Evolutionary conservation across 1,140 invertebrate species (phyloP).

Genomic region (Antheraea mylitta): DNA sequence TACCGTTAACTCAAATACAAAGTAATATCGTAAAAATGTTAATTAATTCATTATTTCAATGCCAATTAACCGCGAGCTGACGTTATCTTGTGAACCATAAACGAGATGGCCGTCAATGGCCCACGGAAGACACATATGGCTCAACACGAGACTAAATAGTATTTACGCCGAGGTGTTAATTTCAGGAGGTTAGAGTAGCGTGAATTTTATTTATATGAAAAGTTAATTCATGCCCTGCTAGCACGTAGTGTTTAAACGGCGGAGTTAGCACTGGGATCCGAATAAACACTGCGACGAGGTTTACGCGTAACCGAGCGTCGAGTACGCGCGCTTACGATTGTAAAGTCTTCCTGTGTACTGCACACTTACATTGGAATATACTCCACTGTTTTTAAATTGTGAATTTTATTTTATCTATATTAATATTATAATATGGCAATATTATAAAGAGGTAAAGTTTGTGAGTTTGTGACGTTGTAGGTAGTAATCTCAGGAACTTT

Average conservation of each 20-base stretch:
- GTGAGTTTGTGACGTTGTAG: too few species aligned
- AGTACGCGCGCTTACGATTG: conserved; percentile 30
- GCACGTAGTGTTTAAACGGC: conserved; percentile 75
- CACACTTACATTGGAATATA: too few species aligned
- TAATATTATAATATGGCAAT: too few species aligned
- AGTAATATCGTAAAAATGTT: conserved; percentile 24
- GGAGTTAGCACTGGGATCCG: conserved; percentile 73
- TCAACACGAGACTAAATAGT: conserved; percentile 65
- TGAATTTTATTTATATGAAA: conserved; percentile 80
- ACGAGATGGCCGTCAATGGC: conserved; percentile 28
- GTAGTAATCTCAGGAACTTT: too few species aligned
- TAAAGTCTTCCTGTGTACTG: not conserved
- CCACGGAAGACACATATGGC: conserved; percentile 49
- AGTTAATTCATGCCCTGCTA: conserved; percentile 76
- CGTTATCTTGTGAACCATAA: conserved; percentile 13
- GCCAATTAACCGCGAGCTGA: conserved; percentile 32
- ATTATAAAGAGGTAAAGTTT: too few species aligned
- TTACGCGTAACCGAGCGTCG: conserved; percentile 36
- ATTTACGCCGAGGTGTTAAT: conserved; percentile 77
- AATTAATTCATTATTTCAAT: conserved; percentile 1
- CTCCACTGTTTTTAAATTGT: too few species aligned
- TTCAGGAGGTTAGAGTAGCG: conserved; percentile 77
- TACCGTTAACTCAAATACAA: conserved; percentile 1
- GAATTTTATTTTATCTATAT: too few species aligned
- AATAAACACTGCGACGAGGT: conserved; percentile 62